A percentile compares a stretch with the other conserved stretches of the same genome.
Evolutionary conservation across 2,797 vertebrate genomes (phyloP).

Genomic region (Lithobates sylvaticus): DNA sequence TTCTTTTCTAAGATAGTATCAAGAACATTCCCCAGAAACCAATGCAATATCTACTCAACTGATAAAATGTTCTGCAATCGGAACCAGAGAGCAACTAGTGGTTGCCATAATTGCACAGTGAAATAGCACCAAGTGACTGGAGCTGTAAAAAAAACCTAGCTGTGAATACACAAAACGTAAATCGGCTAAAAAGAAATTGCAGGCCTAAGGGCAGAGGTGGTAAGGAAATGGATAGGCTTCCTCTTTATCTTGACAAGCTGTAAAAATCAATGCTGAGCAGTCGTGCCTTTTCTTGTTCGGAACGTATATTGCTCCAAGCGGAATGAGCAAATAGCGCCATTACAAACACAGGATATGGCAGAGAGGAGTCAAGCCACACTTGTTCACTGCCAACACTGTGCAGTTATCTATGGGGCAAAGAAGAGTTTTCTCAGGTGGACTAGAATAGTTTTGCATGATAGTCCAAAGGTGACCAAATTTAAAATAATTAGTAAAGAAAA

Average conservation of each 20-base stretch:
- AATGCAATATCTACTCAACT: neutral
- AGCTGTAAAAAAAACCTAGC: conserved; percentile 61
- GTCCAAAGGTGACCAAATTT: no score
- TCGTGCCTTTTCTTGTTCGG: conserved; percentile 23
- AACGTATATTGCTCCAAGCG: conserved; percentile 31
- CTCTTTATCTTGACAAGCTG: conserved; percentile 63
- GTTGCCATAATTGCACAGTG: conserved; percentile 30
- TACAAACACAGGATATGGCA: neutral
- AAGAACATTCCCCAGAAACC: neutral
- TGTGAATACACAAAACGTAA: conserved; percentile 59
- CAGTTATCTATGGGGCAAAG: neutral
- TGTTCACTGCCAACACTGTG: neutral
- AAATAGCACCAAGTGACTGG: conserved; percentile 36
- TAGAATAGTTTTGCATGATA: neutral
- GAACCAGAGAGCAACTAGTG: neutral
- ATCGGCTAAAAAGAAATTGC: conserved; percentile 66
- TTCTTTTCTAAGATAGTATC: neutral
- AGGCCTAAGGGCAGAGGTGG: conserved; percentile 63
- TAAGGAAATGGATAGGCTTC: conserved; percentile 56
- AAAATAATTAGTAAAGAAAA: no score
- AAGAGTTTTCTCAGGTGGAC: neutral
- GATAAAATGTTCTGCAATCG: neutral
- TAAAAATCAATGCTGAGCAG: conserved; percentile 56
- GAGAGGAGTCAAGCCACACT: neutral
- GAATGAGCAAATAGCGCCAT: conserved; percentile 24